Evolutionary conservation across 1,140 invertebrate species (phyloP).

Genomic region (Sitophilus oryzae): DNA sequence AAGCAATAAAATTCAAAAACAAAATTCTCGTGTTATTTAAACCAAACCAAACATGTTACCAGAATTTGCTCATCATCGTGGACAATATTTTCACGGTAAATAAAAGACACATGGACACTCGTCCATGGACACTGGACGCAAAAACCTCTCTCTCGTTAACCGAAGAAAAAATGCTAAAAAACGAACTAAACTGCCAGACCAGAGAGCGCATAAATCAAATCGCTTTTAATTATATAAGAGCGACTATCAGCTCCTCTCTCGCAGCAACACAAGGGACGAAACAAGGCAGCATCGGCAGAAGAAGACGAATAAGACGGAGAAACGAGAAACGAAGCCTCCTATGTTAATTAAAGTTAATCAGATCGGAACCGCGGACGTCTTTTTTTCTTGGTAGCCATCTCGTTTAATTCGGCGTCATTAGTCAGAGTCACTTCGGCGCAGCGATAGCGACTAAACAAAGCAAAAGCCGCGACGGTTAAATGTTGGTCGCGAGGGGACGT

Average conservation of each 20-base stretch:
- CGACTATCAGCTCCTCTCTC: background rate
- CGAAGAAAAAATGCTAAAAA: no score
- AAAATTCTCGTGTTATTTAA: no score
- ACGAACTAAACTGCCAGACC: no score
- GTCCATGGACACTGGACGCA: no score
- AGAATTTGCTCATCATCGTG: no score
- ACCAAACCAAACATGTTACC: no score
- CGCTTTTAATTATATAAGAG: slow-evolving; percentile 3
- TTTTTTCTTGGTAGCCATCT: slow-evolving; percentile 16
- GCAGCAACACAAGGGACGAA: background rate
- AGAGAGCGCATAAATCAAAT: background rate
- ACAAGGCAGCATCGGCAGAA: background rate
- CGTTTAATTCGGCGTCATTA: slow-evolving; percentile 19
- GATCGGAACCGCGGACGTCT: slow-evolving; percentile 18
- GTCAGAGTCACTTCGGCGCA: slow-evolving; percentile 7
- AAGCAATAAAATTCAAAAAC: no score
- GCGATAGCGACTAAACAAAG: background rate
- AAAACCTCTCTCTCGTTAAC: no score
- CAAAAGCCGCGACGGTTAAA: background rate
- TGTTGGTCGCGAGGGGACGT: background rate
- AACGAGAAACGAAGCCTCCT: slow-evolving; percentile 5
- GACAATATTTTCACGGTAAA: no score
- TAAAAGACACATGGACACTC: no score
- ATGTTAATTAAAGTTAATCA: slow-evolving; percentile 25
- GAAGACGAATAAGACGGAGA: background rate